Evolutionary conservation across 2,113 vertebrate genomes (phyloP).

Genomic region (Strix aluco): DNA sequence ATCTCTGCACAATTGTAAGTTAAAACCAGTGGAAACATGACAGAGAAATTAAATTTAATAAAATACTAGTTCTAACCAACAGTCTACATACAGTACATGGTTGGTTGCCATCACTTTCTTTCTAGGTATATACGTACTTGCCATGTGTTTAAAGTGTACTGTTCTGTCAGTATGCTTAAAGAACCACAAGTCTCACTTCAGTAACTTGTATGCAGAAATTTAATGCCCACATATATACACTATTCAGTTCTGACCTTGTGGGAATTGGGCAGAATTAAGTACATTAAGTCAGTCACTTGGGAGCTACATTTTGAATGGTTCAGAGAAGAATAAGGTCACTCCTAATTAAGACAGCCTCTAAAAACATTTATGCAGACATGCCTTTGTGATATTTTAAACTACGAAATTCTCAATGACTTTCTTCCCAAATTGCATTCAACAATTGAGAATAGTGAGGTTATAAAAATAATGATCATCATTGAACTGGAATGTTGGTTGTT

Average conservation of each 20-base stretch:
- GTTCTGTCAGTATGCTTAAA: not conserved
- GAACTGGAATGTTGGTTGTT: slow-evolving; percentile 6
- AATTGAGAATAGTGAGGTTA: not conserved
- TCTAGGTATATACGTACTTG: not conserved
- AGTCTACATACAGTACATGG: not conserved
- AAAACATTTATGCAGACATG: not conserved
- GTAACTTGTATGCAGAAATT: not conserved
- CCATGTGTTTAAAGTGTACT: not conserved
- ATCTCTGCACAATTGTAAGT: not conserved
- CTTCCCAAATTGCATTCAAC: not conserved
- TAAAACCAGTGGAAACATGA: not conserved
- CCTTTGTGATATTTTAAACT: not conserved
- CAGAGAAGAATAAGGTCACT: not conserved
- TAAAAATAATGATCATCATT: not conserved
- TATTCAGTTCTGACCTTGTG: not conserved
- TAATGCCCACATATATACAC: not conserved
- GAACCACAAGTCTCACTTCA: not conserved
- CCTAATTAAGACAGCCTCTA: not conserved
- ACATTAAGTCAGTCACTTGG: not conserved
- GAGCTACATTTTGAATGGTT: slow-evolving; percentile 32
- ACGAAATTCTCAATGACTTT: not conserved
- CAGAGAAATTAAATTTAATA: not conserved
- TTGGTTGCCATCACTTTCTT: not conserved
- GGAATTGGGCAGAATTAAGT: not conserved
- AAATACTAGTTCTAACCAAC: not conserved